Base-by-base conservation (phyloP, 2,888 invertebrate genomes). In the Philonicus albiceps region DNA sequence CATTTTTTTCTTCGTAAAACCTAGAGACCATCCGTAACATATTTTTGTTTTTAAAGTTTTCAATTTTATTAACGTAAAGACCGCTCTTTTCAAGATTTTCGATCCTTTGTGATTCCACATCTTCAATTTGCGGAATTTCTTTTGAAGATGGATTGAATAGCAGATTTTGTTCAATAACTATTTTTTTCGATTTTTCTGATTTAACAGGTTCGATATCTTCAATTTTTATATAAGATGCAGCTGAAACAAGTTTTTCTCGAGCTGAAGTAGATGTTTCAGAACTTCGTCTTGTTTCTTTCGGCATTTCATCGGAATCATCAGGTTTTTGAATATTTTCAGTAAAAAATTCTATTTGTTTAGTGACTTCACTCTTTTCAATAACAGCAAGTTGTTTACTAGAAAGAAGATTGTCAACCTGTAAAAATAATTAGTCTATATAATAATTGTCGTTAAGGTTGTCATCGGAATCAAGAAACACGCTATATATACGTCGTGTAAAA, bases 171-270 rank as follows among this genome's bases (percentile, higher is more conserved):
- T 91, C 89, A 53, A 88, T 88, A 76, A 89, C 37, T 0, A 87
- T 86, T 76, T 89, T 89, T 1, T 40, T 85, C 7, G 87, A 64
- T 43, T 88, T 40, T 8, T 88, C 84, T 16, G 87, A 74, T 81
- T 88, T 88, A 1, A 90, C 87, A 0, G 90, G 74, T 1, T 74
- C 88, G 3, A 89, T 87, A 7, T 90, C 88, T 19, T 92, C 92
- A n/a, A 92, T 90, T 88, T 91, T 89, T 75, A 92, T 89, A 64
- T 91, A 92, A 0, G 91, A 91, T 0, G 90, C 90, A 0, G 90
- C 90, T 8, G 90, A 88, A 37, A 31, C 16, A 49, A 31, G 31
- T 8, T 4, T n/a, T 80, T 80, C 53, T 49, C 34, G 37, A 43
- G n/a, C 22, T 80, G 49, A 49, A 27, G 7, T 31, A 31, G 49